These are phyloP conservation scores for Cebidichthys violaceus DNA, from an alignment of 2,113 vertebrate species.

Conservation along the genomic window DNA sequence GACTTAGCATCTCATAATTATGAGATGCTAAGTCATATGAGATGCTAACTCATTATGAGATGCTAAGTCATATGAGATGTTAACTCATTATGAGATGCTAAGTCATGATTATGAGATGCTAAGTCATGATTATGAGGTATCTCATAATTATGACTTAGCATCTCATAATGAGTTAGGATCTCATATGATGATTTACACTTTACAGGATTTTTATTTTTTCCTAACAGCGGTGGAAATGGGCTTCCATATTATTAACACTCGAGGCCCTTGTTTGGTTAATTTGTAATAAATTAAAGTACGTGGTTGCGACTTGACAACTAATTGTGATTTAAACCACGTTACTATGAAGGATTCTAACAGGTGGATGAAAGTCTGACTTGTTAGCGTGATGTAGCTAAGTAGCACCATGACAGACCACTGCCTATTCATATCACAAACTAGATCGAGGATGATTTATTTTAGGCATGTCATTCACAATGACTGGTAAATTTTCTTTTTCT, in stretches of 20 bases:
- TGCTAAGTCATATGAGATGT: too few species aligned
- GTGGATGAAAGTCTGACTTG: constrained; percentile 6
- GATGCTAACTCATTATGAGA: too few species aligned
- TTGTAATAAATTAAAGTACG: neutral
- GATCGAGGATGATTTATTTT: neutral
- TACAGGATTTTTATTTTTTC: too few species aligned
- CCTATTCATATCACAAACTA: neutral
- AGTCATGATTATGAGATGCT: too few species aligned
- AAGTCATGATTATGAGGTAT: too few species aligned
- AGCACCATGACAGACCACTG: neutral
- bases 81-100: too few species aligned
- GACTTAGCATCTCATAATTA: too few species aligned
- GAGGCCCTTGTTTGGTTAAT: neutral
- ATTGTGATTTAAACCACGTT: neutral
- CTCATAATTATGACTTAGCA: too few species aligned
- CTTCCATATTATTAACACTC: neutral
- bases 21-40: too few species aligned
- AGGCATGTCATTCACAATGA: neutral
- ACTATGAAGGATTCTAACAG: neutral
- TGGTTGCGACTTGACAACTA: neutral
- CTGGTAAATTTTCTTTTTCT: neutral
- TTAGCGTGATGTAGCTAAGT: neutral
- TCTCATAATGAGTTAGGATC: too few species aligned
- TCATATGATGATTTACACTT: too few species aligned
- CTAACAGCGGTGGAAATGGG: too few species aligned